Conservation (phyloP, 1,140 invertebrate species). For the Zaprionus vittiger region DNA sequence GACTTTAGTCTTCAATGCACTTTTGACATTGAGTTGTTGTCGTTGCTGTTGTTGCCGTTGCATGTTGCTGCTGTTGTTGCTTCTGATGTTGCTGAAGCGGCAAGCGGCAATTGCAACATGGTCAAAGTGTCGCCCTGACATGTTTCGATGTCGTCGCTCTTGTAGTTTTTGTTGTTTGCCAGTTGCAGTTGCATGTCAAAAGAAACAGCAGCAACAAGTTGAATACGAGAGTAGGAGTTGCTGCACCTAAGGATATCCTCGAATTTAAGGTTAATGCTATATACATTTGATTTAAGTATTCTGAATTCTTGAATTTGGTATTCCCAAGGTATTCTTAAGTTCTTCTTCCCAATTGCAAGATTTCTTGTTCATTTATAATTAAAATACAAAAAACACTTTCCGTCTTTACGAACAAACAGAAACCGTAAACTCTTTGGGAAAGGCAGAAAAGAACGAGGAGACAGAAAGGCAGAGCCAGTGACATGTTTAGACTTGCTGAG, state of each 20-base stretch:
- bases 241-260: conserved; percentile 15
- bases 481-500: conserved; percentile 77
- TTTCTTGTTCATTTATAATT: neutral
- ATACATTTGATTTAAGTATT: too few species aligned
- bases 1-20: conserved; percentile 79
- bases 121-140: conserved; percentile 75
- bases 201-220: neutral
- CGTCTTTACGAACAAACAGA: conserved; percentile 59
- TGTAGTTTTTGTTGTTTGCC: conserved; percentile 21
- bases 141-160: conserved; percentile 45
- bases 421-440: conserved; percentile 66
- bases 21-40: conserved; percentile 80
- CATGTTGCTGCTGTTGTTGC: conserved; percentile 38
- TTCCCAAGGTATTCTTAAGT: too few species aligned
- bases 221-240: neutral
- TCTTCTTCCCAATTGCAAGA: neutral
- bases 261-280: neutral
- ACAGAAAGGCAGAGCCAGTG: conserved; percentile 29
- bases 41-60: conserved; percentile 29
- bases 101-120: conserved; percentile 63
- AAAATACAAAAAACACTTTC: conserved; percentile 70
- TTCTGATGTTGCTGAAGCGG: conserved; percentile 40
- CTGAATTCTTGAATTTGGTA: too few species aligned
- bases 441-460: conserved; percentile 23
- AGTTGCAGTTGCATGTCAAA: conserved; percentile 12